These are phyloP conservation scores for Bufo gargarizans DNA, from an alignment of 2,113 vertebrate genomes.

Conservation along the genomic window DNA sequence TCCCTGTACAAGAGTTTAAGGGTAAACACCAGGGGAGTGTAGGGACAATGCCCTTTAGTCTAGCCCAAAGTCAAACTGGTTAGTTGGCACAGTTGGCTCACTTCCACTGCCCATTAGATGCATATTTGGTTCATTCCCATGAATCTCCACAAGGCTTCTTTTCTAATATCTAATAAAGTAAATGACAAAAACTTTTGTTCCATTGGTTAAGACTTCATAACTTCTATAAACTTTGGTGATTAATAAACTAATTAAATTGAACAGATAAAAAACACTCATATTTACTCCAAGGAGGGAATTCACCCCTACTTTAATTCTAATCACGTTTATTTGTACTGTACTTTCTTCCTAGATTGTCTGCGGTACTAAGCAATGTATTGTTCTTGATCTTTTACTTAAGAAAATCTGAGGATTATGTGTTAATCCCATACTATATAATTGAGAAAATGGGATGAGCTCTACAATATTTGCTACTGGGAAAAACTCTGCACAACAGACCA, in stretches of 20 bases:
- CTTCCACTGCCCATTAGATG: too few relatives aligned
- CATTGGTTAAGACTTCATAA: not conserved
- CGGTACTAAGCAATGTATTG: slow-evolving; percentile 9
- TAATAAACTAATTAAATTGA: not conserved
- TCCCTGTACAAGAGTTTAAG: too few relatives aligned
- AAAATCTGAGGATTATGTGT: slow-evolving; percentile 42
- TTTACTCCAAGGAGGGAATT: not conserved
- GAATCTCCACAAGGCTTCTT: too few relatives aligned
- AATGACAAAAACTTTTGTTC: too few relatives aligned
- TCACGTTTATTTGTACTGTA: not conserved
- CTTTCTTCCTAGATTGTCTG: not conserved
- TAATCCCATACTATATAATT: slow-evolving; percentile 18
- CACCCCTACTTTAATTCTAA: not conserved
- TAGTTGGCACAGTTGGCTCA: too few relatives aligned
- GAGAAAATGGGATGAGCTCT: slow-evolving; percentile 29
- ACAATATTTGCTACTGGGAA: slow-evolving; percentile 19
- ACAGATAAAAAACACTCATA: not conserved
- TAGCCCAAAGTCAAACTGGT: too few relatives aligned
- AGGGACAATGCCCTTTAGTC: too few relatives aligned
- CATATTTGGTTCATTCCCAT: too few relatives aligned
- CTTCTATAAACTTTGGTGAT: not conserved
- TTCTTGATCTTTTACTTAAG: slow-evolving; percentile 37
- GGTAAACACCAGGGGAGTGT: too few relatives aligned
- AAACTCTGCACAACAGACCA: not conserved
- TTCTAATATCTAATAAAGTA: too few relatives aligned